Evolutionary conservation across 2,888 invertebrate genomes (phyloP).

Genomic region (Ichneumoninae sp.): DNA sequence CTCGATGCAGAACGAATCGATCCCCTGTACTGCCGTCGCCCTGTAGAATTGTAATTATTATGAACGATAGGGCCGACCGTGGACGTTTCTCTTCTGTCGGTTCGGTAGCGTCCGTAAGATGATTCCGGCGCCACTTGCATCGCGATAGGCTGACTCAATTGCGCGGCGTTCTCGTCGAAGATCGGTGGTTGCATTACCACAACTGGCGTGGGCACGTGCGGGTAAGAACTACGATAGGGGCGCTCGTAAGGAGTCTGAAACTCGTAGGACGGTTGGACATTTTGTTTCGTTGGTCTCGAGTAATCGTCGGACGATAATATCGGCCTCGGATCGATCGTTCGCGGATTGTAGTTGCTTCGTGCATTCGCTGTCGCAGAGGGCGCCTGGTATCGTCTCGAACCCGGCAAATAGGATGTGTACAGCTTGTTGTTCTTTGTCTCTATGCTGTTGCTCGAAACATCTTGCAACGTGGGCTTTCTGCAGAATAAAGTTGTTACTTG

Average conservation of each 20-base stretch:
- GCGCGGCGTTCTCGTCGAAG: conserved; percentile 62
- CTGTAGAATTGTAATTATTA: conserved; percentile 43
- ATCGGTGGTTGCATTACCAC: conserved; percentile 72
- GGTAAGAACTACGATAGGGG: conserved; percentile 66
- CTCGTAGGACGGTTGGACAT: conserved; percentile 72
- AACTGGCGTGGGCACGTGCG: conserved; percentile 69
- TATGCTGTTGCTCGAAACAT: conserved; percentile 79
- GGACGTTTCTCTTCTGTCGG: conserved; percentile 43
- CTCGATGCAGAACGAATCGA: conserved; percentile 30
- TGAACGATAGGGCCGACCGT: background rate
- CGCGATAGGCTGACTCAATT: conserved; percentile 42
- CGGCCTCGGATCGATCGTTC: conserved; percentile 71
- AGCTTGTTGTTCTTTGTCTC: conserved; percentile 74
- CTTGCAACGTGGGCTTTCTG: conserved; percentile 78
- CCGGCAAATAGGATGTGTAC: conserved; percentile 64
- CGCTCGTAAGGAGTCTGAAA: conserved; percentile 67
- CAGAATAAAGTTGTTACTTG: conserved; percentile 7
- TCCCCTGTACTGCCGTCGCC: conserved; percentile 47
- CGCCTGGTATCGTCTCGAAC: conserved; percentile 61
- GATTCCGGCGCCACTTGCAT: conserved; percentile 56
- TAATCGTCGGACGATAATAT: conserved; percentile 68
- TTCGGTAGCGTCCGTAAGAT: conserved; percentile 55
- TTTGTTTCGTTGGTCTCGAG: conserved; percentile 71
- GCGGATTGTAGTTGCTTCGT: conserved; percentile 69
- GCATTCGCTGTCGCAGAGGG: conserved; percentile 68